Base-by-base conservation (phyloP, 2,797 vertebrate species). In the Nannoperca australis region DNA sequence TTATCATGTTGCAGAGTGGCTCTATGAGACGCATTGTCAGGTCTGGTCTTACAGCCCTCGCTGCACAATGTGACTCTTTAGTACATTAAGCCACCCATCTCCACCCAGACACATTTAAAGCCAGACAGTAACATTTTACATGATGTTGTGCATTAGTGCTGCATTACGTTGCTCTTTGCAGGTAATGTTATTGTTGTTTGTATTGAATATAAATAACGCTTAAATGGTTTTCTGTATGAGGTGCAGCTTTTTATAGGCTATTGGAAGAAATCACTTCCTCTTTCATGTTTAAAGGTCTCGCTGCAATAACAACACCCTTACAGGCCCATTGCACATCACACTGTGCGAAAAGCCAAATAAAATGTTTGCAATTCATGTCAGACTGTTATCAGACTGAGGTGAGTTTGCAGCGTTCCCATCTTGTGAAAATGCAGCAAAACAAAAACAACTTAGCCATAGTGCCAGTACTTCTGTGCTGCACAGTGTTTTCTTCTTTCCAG, bases 131-230 rank as follows among this genome's bases (percentile, higher is more conserved):
- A 76, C 68, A 38, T 86, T 80, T 84, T 81, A 38, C 63, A 6
- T 64, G 36, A 77, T 81, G 78, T 32, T 78, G 88, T 91, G 84
- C 86, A 89, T 90, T 86, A 89, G 83, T 7, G 17, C 64, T 76
- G 83, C 88, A 88, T 90, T 90, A 90, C 73, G 70, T 61, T 76
- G 77, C 86, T 86, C 78, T 85, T 81, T 81, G 79, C 70, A 70
- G 50, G 5, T 86, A 82, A 89, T 89, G 84, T 76, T 90, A 72
- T 71, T 79, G 80, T 44, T 47, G 77, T 64, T 88, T 74, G 74
- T 38, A 12, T 54, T 85, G 88, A 88, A 88, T 88, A 87, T 62
- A 87, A 81, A 93, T 87, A 1, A 54, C 36, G 15, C 81, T 73
- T 65, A 60, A 86, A 73, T 50, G 62, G 27, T 55, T 77, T 69